A percentile compares a stretch with the other conserved stretches of the same genome.
These are phyloP conservation scores for Hemiscyllium ocellatum DNA, from an alignment of 2,113 vertebrate species.

Conservation along the genomic window DNA sequence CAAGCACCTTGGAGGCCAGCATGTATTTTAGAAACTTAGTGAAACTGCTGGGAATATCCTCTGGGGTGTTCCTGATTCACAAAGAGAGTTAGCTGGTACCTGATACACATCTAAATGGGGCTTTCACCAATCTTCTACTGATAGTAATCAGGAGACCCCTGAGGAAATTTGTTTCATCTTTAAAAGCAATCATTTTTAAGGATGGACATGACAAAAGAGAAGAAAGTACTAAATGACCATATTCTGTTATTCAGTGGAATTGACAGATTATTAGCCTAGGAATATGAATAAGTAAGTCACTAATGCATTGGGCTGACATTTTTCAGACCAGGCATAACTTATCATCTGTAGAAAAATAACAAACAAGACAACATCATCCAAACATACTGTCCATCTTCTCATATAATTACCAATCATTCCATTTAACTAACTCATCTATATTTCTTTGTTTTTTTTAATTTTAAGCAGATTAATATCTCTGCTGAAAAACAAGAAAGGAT, in stretches of 20 bases:
- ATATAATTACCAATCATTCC: not conserved
- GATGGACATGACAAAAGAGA: not conserved
- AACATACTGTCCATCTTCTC: not conserved
- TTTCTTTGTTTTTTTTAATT: not conserved
- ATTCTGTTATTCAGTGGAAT: not conserved
- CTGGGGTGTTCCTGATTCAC: not conserved
- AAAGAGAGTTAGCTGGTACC: not conserved
- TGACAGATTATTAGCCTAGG: not conserved
- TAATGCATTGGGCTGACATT: not conserved
- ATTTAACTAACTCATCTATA: not conserved
- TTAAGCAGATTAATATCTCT: not conserved
- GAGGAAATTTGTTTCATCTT: not conserved
- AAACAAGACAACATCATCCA: not conserved
- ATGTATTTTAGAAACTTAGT: not conserved
- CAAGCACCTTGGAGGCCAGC: not conserved
- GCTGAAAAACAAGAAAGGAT: not conserved
- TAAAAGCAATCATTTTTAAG: not conserved
- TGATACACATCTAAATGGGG: not conserved
- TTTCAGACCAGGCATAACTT: not conserved
- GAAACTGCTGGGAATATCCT: not conserved
- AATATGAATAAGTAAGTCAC: not conserved
- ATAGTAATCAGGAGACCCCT: not conserved
- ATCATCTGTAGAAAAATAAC: not conserved
- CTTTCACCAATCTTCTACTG: not conserved
- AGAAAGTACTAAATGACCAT: not conserved